These are phyloP conservation scores for Cotesia glomerata DNA, from an alignment of 1,140 invertebrate species.

Conservation along the genomic window DNA sequence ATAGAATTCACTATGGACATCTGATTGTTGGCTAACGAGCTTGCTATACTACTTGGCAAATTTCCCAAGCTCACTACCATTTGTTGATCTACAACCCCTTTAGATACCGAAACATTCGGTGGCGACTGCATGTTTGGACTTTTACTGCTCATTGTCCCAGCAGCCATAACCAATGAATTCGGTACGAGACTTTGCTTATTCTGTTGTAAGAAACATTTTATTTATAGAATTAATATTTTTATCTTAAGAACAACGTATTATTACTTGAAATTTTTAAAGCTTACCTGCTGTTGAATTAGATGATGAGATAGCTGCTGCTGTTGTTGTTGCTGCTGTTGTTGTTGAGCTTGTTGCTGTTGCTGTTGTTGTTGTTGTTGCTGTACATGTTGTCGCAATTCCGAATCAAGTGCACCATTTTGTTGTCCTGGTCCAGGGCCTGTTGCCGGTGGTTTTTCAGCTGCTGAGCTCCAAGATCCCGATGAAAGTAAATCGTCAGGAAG, in stretches of 20 bases:
- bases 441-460: conserved; percentile 73
- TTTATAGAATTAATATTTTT: neutral
- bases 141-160: conserved; percentile 77
- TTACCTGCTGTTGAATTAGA: conserved; percentile 68
- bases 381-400: conserved; percentile 63
- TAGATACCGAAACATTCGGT: conserved; percentile 74
- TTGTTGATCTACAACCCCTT: conserved; percentile 65
- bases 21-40: conserved; percentile 64
- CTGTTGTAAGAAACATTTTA: conserved; percentile 56
- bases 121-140: conserved; percentile 83
- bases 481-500: conserved; percentile 89
- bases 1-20: conserved; percentile 68
- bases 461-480: conserved; percentile 72
- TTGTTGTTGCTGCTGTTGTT: conserved; percentile 52
- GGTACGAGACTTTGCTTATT: conserved; percentile 76
- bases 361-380: conserved; percentile 59
- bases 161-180: conserved; percentile 72
- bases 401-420: conserved; percentile 72
- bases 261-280: neutral
- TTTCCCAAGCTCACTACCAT: conserved; percentile 67
- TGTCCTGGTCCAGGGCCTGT: conserved; percentile 79
- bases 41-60: conserved; percentile 68
- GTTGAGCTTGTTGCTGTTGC: conserved; percentile 66
- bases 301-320: conserved; percentile 72
- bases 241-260: neutral